Base-by-base conservation (phyloP, 2,797 vertebrate genomes). In the Heteromormyrus szaboi region DNA sequence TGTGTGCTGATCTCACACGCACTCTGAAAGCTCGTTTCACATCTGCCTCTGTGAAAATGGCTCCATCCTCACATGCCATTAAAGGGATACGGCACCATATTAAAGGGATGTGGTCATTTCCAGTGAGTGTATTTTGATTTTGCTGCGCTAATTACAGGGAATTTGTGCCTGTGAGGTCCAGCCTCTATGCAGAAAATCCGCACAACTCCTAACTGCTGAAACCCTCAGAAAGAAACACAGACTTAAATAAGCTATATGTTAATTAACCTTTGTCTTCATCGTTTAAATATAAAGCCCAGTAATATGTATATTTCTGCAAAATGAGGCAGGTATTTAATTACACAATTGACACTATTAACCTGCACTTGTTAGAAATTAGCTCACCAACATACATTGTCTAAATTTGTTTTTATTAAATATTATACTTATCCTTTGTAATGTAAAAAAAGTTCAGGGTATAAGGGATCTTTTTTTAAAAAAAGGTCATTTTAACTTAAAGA, bases 321-420 rank as follows among this genome's bases (percentile, higher is more conserved):
- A 83, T 48, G 41, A 83, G 79, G 79, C 44, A 48, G 37, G 44
- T 83, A 83, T 48, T 48, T 83, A 83, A 83, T 83, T 83, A 83
- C 79, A 83, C 79, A 44, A 83, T 9, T 48, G 44, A 48, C 79
- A 44, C 79, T 83, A 83, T 83, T 83, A 83, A 44, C 44, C 79
- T 11, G 37, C 79, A 19, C 79, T 81, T 81, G 17, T 48, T 44
- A 83, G 79, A 46, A 83, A 83, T 83, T 22, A 83, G 79, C 79
- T 83, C 79, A 83, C 41, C 41, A 48, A 48, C 79, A 44, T 44
- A 83, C 79, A 44, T 48, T 48, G 19, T 44, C 8, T 48, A 44
- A 83, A 48, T 48, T 83, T 83, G 79, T 83, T 83, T 65, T 83
- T 83, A 83, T 83, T 83, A 44, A 83, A 46, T 46, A 46, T 22